Percentiles rank a stretch among this genome's conserved stretches.
phyloP scores from a whole-genome alignment of 2,888 invertebrate genomes.

The Lordiphosa fenestrarum region DNA sequence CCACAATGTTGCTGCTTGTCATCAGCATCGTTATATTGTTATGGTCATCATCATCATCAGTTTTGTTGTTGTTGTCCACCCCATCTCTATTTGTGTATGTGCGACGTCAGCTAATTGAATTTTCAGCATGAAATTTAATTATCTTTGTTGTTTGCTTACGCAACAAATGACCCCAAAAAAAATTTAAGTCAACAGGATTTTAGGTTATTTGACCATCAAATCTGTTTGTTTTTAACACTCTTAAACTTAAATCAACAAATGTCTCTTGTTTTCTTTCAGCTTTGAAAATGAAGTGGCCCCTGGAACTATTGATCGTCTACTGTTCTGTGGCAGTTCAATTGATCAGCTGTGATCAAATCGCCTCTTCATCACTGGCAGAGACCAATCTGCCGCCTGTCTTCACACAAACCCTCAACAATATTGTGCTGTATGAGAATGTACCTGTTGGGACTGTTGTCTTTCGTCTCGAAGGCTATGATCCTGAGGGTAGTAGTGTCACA shows the following conservation, averaged over 20 bases:
- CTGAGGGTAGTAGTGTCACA: constrained; percentile 87
- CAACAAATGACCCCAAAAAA: constrained; percentile 49
- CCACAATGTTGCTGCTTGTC: constrained; percentile 69
- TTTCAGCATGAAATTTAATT: constrained; percentile 74
- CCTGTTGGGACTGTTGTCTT: constrained; percentile 90
- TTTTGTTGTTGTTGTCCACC: constrained; percentile 20
- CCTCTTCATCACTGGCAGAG: constrained; percentile 57
- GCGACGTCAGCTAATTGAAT: constrained; percentile 75
- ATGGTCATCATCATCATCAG: constrained; percentile 55
- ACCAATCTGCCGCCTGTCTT: constrained; percentile 87
- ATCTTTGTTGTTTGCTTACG: constrained; percentile 69
- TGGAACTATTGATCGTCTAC: constrained; percentile 41
- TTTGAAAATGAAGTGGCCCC: constrained; percentile 45
- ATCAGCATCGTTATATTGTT: constrained; percentile 73
- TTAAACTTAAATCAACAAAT: constrained; percentile 18
- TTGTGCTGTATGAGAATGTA: constrained; percentile 89
- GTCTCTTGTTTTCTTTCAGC: constrained; percentile 38
- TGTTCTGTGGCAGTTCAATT: background rate
- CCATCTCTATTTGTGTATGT: constrained; percentile 34
- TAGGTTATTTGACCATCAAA: constrained; percentile 26
- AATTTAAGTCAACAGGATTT: constrained; percentile 36
- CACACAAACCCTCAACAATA: constrained; percentile 88
- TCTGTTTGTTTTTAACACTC: constrained; percentile 25
- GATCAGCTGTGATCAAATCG: background rate
- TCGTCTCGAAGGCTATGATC: constrained; percentile 89